These are phyloP conservation scores for Holcopasites calliopsidis DNA, from an alignment of 1,140 invertebrate genomes.

Conservation along the genomic window DNA sequence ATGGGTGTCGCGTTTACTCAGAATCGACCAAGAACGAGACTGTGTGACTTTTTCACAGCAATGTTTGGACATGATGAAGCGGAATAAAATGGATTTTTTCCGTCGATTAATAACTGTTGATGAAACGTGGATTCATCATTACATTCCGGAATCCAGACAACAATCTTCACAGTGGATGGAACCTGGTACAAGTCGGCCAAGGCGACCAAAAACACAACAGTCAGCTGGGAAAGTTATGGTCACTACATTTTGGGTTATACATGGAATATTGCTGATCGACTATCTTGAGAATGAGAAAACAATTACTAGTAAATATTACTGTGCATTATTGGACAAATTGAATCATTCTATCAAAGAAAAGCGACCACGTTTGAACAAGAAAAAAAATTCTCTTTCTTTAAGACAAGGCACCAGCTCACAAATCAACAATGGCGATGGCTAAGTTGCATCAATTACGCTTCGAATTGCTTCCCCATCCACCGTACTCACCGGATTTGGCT, in stretches of 20 bases:
- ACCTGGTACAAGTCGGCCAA: too few relatives aligned
- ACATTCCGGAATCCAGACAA: constrained; percentile 40
- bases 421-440: too few relatives aligned
- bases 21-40: constrained; percentile 53
- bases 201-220: too few relatives aligned
- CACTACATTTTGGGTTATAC: not conserved
- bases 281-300: not conserved
- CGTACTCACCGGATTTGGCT: too few relatives aligned
- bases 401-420: not conserved
- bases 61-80: not conserved
- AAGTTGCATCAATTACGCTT: too few relatives aligned
- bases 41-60: constrained; percentile 11
- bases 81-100: constrained; percentile 29
- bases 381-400: not conserved
- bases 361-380: too few relatives aligned
- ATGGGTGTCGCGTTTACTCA: constrained; percentile 43
- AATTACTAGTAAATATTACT: not conserved
- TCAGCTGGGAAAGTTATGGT: too few relatives aligned
- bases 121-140: constrained; percentile 48
- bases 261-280: not conserved
- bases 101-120: constrained; percentile 33
- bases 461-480: too few relatives aligned
- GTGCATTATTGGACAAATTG: too few relatives aligned
- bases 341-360: too few relatives aligned
- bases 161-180: constrained; percentile 42